A percentile compares a stretch with the other conserved stretches of the same genome.
These are phyloP conservation scores for Aphodius granarius DNA, from an alignment of 2,888 invertebrate species.

Conservation along the genomic window DNA sequence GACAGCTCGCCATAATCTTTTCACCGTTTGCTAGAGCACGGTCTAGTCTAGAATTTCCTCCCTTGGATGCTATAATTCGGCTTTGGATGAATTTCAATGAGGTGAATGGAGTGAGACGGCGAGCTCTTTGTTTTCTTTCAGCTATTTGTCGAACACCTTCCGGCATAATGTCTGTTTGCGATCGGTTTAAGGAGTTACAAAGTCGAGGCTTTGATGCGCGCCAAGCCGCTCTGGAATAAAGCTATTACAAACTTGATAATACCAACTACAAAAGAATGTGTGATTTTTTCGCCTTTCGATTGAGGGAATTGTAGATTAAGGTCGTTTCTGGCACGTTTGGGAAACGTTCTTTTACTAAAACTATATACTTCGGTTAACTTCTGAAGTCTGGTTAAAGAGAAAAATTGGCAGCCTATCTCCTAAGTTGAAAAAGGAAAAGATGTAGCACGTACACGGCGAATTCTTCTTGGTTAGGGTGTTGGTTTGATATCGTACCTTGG, in stretches of 20 bases:
- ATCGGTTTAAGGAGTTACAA: background rate
- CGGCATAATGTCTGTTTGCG: conserved; percentile 5
- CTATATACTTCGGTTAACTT: no score
- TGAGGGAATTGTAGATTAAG: no score
- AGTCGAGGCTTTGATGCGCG: conserved; percentile 4
- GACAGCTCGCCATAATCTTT: conserved; percentile 5
- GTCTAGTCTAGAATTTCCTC: background rate
- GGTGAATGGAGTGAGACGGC: background rate
- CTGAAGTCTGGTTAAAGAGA: no score
- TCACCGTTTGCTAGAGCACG: conserved; percentile 10
- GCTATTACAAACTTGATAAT: background rate
- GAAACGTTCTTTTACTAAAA: no score
- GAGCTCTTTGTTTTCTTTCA: background rate
- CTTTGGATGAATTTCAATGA: conserved; percentile 9
- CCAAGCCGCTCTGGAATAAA: background rate
- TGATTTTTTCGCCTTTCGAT: no score
- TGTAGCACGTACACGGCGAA: background rate
- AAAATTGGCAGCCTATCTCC: no score
- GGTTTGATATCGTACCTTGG: background rate
- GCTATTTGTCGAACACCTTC: conserved; percentile 3
- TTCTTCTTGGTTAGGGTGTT: background rate
- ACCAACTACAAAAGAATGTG: no score
- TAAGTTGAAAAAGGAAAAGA: background rate
- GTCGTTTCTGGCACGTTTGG: no score
- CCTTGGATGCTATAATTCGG: background rate